These are phyloP conservation scores for Cinclus cinclus DNA, from an alignment of 2,113 vertebrate genomes.

Conservation along the genomic window DNA sequence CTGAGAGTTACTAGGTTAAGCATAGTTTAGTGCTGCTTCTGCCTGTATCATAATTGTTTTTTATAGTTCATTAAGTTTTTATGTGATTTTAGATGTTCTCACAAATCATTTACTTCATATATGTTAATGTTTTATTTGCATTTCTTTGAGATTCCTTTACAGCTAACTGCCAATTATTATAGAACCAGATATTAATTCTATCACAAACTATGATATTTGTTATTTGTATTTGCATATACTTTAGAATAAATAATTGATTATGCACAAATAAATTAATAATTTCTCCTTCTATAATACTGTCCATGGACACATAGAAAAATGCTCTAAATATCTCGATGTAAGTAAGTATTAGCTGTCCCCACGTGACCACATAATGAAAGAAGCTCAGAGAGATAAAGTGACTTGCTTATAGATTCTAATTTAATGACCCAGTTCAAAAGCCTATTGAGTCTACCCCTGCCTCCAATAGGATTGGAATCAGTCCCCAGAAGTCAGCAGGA, in stretches of 20 bases:
- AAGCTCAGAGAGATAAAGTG: not conserved
- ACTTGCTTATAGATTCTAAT: not conserved
- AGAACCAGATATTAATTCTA: not conserved
- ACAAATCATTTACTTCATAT: constrained; percentile 3
- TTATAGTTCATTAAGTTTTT: constrained; percentile 53
- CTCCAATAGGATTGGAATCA: not conserved
- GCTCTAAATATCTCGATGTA: not conserved
- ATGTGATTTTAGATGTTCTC: constrained; percentile 38
- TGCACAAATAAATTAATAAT: not conserved
- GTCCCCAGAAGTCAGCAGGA: not conserved
- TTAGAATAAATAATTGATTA: constrained; percentile 18
- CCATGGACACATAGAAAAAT: not conserved
- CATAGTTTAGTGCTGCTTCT: not conserved
- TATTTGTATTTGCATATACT: not conserved
- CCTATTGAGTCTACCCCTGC: not conserved
- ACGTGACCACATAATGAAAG: not conserved
- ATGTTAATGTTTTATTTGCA: constrained; percentile 38
- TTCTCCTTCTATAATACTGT: not conserved
- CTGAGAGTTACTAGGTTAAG: constrained; percentile 16
- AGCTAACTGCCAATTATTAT: constrained; percentile 2
- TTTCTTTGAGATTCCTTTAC: not conserved
- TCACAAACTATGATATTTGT: not conserved
- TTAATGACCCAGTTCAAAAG: not conserved
- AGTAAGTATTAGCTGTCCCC: not conserved
- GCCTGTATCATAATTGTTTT: constrained; percentile 33